A percentile compares a stretch with the other conserved stretches of the same genome.
Conservation (phyloP, 2,113 vertebrate genomes). For the Cacatua alba region DNA sequence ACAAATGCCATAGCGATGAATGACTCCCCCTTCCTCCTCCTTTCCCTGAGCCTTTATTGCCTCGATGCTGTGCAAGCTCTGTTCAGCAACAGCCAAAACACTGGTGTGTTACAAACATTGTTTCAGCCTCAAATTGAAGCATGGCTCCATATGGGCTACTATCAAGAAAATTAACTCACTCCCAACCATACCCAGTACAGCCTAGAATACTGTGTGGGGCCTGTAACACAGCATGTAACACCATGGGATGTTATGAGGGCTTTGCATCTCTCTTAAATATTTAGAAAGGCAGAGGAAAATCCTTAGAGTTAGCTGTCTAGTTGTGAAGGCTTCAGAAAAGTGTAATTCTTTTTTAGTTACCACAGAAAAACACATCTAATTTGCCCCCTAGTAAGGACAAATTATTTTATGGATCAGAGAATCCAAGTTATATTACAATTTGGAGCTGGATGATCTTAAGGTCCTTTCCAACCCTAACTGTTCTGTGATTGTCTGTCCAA, state of each 20-base stretch:
- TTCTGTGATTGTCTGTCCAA: neutral
- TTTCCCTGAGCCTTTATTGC: neutral
- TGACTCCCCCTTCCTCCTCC: neutral
- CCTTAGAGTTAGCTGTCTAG: neutral
- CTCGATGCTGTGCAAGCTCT: neutral
- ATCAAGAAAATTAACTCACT: neutral
- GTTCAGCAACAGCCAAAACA: neutral
- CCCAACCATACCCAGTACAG: neutral
- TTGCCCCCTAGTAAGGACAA: neutral
- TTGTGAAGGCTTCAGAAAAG: neutral
- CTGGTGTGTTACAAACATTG: neutral
- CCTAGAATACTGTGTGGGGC: neutral
- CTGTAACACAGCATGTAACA: neutral
- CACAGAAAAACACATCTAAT: neutral
- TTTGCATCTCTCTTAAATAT: neutral
- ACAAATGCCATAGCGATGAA: neutral
- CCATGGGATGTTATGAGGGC: neutral
- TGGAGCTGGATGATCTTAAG: neutral
- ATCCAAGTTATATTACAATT: neutral
- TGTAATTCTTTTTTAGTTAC: neutral
- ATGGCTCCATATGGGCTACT: neutral
- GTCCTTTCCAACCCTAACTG: neutral
- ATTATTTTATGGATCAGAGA: neutral
- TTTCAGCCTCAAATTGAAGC: neutral
- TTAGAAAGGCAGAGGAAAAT: neutral